Conservation (phyloP, 2,888 invertebrate species). For the Mimachlamys varia region DNA sequence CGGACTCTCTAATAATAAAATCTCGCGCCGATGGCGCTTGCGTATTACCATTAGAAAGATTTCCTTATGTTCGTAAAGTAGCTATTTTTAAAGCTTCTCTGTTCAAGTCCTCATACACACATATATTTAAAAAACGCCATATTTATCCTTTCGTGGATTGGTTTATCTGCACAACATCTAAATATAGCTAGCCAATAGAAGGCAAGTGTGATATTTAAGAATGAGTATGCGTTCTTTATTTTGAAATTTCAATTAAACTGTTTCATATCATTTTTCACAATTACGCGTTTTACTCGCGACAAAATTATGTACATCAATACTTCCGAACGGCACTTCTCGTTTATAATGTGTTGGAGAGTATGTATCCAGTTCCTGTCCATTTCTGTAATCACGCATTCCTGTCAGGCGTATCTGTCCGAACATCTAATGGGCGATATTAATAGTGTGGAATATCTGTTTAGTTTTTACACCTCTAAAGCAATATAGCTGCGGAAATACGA, state of each 20-base stretch:
- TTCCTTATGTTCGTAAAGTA: too few species aligned
- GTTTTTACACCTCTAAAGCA: neutral
- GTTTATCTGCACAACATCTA: neutral
- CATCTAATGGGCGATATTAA: neutral
- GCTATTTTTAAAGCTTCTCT: too few species aligned
- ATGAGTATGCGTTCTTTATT: neutral
- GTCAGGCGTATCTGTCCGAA: neutral
- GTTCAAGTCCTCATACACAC: too few species aligned
- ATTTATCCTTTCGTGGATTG: neutral
- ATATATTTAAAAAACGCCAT: too few species aligned
- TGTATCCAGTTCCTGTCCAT: neutral
- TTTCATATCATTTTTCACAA: neutral
- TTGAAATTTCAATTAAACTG: conserved; percentile 7
- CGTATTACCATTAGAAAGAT: too few species aligned
- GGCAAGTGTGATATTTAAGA: neutral
- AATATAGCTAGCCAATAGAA: neutral
- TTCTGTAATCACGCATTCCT: neutral
- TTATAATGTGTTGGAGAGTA: neutral
- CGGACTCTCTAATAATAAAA: too few species aligned
- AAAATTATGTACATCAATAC: neutral
- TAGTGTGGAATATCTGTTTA: neutral
- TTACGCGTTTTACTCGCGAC: neutral
- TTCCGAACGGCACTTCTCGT: neutral
- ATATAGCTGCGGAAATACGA: neutral
- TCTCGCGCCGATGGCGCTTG: too few species aligned